Base-by-base conservation (phyloP, 1,140 invertebrate species). In the Macrosteles quadrilineatus region DNA sequence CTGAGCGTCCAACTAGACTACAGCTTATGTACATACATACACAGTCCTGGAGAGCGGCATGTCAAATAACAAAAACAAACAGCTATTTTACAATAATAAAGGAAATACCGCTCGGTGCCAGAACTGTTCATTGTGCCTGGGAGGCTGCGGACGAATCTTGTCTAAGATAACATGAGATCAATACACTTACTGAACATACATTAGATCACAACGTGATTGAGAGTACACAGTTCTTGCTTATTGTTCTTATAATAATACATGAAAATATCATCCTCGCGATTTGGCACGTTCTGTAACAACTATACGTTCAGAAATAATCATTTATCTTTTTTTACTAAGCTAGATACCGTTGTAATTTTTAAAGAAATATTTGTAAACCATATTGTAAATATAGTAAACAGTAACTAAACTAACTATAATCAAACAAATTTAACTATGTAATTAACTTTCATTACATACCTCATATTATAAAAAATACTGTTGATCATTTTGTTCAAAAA, bases 141-240 rank as follows among this genome's bases (percentile, higher is more conserved):
- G 29, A 45, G 29, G 67, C 66, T 43, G 63, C 30, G 71, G 71
- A 72, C 71, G 71, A 45, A 68, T 59, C 17, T 63, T 68, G 67
- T 72, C 29, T 72, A 72, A 55, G 45, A 65, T 72, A 68, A 69
- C 27, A 71, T 72, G 71, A 72, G 71, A 72, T 72, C 71, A 72
- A 72, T 68, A 72, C 68, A 67, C 62, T 72, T 72, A 66, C 12
- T 59, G 36, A 72, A 72, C 70, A 71, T 72, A 47, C 27, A n/a
- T n/a, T n/a, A n/a, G n/a, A 68, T 72, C 71, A 72, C 71, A 66
- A 25, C 63, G 23, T 72, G 70, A 71, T 32, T 71, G 65, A 71
- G 64, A 71, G 63, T 63, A 68, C 47, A 45, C 67, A 32, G 30
- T 57, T 36, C 45, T 70, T 53, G 19, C 40, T 70, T 62, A 59